phyloP scores from a whole-genome alignment of 2,113 vertebrate genomes.

The Pollimyrus isidori region DNA sequence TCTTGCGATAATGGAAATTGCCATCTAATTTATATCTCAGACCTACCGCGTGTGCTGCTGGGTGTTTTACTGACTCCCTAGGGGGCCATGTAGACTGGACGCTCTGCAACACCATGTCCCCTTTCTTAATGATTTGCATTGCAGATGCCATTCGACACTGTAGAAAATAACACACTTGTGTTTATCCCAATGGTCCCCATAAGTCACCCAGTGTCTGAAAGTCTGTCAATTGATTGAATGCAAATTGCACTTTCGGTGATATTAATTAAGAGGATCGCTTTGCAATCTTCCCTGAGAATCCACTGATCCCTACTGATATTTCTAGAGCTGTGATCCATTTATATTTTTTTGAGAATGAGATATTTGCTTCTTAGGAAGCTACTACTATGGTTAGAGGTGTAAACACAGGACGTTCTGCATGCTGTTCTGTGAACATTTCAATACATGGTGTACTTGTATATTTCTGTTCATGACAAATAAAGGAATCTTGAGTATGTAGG shows the following conservation, averaged over 20 bases:
- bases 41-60: background rate
- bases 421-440: slow-evolving; percentile 43
- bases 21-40: background rate
- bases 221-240: background rate
- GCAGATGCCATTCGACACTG: background rate
- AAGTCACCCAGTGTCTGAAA: background rate
- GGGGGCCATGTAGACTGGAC: background rate
- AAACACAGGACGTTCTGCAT: slow-evolving; percentile 7
- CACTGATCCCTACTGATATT: background rate
- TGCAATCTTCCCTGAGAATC: background rate
- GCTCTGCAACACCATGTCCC: background rate
- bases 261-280: background rate
- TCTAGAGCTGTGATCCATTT: background rate
- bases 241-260: background rate
- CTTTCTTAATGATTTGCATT: background rate
- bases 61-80: background rate
- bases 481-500: slow-evolving; percentile 38
- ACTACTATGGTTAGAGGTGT: background rate
- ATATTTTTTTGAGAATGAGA: background rate
- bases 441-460: no score
- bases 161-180: background rate
- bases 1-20: background rate
- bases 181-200: background rate
- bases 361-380: background rate
- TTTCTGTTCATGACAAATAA: no score